phyloP scores from a whole-genome alignment of 1,140 invertebrate species.

The Drosophila leontia region DNA sequence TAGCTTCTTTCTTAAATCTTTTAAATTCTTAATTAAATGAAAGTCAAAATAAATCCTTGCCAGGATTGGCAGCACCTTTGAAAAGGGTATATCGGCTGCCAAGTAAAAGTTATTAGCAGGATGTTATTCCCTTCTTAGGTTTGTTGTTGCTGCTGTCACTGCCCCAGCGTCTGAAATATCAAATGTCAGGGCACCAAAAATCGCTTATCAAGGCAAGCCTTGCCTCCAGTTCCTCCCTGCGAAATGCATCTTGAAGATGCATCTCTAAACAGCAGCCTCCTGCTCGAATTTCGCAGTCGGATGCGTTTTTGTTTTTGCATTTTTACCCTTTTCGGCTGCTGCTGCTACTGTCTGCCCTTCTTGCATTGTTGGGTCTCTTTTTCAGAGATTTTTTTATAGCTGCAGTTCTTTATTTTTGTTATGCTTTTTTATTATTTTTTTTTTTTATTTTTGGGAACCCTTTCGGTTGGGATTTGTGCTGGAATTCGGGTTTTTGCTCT shows the following conservation, averaged over 20 bases:
- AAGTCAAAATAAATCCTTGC: constrained; percentile 3
- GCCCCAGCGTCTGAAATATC: constrained; percentile 49
- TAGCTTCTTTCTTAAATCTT: neutral
- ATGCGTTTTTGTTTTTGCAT: constrained; percentile 57
- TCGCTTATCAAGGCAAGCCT: constrained; percentile 46
- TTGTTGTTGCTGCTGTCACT: constrained; percentile 9
- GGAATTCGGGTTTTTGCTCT: constrained; percentile 69
- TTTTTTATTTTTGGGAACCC: constrained; percentile 10
- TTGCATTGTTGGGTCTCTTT: constrained; percentile 47
- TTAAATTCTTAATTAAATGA: neutral
- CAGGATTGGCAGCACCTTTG: neutral
- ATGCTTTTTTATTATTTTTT: constrained; percentile 7
- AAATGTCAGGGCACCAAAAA: constrained; percentile 67
- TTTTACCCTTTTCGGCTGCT: constrained; percentile 52
- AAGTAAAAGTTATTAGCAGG: constrained; percentile 54
- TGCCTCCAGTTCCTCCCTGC: constrained; percentile 11
- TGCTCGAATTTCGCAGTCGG: constrained; percentile 69
- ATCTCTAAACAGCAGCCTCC: constrained; percentile 62
- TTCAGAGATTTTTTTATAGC: constrained; percentile 31
- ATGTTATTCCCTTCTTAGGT: constrained; percentile 38
- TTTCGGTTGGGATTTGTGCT: constrained; percentile 56
- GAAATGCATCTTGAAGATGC: constrained; percentile 52
- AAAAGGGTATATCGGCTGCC: constrained; percentile 2
- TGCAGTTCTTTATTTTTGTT: constrained; percentile 27
- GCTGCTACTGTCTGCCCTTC: constrained; percentile 30